phyloP scores from a whole-genome alignment of 2,113 vertebrate genomes.

The Microcebus ravelobensis region DNA sequence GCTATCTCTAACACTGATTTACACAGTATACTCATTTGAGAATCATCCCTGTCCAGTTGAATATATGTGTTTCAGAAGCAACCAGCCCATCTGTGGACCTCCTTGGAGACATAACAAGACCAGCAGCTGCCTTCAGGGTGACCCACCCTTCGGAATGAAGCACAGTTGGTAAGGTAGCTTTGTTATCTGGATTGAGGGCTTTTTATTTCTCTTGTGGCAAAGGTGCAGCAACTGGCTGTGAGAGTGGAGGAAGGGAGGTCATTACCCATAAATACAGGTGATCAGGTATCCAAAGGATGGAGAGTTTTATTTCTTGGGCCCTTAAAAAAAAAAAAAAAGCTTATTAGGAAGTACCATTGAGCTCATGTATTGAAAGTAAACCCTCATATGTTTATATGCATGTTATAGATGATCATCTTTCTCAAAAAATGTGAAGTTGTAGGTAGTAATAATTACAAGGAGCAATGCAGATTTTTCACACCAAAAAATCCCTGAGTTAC shows the following conservation, averaged over 20 bases:
- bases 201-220: not conserved
- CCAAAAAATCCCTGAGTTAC: not conserved
- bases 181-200: not conserved
- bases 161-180: not conserved
- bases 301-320: not conserved
- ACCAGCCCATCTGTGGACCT: not conserved
- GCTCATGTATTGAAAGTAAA: not conserved
- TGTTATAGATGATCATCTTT: not conserved
- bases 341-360: not conserved
- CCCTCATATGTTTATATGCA: not conserved
- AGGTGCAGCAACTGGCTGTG: not conserved
- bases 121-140: not conserved
- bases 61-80: constrained; percentile 29
- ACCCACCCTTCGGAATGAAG: not conserved
- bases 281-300: not conserved
- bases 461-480: not conserved
- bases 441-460: not conserved
- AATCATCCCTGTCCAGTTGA: not conserved
- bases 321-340: not conserved
- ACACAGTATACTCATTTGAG: not conserved
- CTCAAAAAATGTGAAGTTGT: not conserved
- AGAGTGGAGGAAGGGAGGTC: not conserved
- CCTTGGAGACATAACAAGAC: not conserved
- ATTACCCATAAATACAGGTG: not conserved
- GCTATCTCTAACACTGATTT: not conserved